Percentiles rank a stretch among this genome's conserved stretches.
Evolutionary conservation across 2,113 vertebrate genomes (phyloP).

Genomic region (Lasiurus borealis): DNA sequence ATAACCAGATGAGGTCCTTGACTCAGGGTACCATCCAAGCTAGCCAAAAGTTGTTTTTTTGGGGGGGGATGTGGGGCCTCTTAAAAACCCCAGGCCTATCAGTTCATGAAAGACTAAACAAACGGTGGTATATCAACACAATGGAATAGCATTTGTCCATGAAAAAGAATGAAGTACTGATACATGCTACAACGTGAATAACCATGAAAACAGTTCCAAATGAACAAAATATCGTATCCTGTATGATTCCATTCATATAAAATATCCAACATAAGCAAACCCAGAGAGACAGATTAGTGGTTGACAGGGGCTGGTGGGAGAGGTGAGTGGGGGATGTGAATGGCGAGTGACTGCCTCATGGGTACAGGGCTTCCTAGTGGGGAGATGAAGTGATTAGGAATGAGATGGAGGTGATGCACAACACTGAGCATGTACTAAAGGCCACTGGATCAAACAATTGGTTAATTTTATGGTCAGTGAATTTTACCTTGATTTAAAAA

Average conservation of each 20-base stretch:
- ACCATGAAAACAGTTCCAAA: neutral
- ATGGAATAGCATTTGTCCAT: neutral
- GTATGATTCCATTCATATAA: neutral
- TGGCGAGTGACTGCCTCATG: neutral
- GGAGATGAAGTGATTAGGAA: neutral
- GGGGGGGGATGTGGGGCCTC: neutral
- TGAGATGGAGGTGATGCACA: neutral
- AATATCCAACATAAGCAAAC: neutral
- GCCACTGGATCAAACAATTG: neutral
- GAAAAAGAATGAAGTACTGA: neutral
- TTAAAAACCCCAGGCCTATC: neutral
- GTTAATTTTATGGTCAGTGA: neutral
- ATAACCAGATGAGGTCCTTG: neutral
- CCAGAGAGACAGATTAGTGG: neutral
- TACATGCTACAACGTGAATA: no score
- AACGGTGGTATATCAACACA: neutral
- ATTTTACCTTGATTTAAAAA: neutral
- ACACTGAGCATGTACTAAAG: neutral
- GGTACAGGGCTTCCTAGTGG: neutral
- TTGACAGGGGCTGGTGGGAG: neutral
- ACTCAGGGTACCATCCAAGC: neutral
- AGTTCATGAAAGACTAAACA: neutral
- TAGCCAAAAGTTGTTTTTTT: neutral
- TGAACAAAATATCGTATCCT: neutral
- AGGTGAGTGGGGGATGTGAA: neutral